Evolutionary conservation across 2,113 vertebrate genomes (phyloP).

Genomic region (Lathamus discolor): DNA sequence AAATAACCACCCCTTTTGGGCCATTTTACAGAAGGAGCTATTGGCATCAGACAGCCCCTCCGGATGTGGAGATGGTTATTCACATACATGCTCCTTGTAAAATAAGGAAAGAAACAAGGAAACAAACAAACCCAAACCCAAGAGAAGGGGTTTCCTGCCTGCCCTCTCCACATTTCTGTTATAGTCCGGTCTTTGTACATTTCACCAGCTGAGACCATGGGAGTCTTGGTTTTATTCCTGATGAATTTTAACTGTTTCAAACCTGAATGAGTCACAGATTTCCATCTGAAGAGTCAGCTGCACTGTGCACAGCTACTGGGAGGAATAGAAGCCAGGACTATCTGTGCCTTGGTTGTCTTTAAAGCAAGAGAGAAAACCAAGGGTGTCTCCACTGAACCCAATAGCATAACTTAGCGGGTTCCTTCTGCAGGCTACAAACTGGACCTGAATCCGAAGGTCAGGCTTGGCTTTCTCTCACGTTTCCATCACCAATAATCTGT

Average conservation of each 20-base stretch:
- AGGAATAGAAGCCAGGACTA: not conserved
- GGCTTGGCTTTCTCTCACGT: not conserved
- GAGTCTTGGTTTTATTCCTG: not conserved
- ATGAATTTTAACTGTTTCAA: not conserved
- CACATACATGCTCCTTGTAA: not conserved
- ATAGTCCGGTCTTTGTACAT: not conserved
- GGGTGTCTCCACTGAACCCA: not conserved
- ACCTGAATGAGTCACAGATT: not conserved
- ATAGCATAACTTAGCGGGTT: not conserved
- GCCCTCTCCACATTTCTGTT: not conserved
- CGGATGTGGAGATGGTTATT: not conserved
- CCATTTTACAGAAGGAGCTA: not conserved
- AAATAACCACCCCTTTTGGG: not conserved
- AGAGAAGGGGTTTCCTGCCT: not conserved
- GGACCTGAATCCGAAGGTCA: not conserved
- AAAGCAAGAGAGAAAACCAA: not conserved
- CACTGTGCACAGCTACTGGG: not conserved
- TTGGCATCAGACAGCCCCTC: not conserved
- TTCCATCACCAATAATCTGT: not conserved
- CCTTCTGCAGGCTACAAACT: not conserved
- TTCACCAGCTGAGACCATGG: not conserved
- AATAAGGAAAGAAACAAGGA: not conserved
- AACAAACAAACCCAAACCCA: not conserved
- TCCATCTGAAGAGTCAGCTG: not conserved
- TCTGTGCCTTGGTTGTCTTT: not conserved